Conservation (phyloP, 2,888 invertebrate species). For the Amblyteles armatorius region DNA sequence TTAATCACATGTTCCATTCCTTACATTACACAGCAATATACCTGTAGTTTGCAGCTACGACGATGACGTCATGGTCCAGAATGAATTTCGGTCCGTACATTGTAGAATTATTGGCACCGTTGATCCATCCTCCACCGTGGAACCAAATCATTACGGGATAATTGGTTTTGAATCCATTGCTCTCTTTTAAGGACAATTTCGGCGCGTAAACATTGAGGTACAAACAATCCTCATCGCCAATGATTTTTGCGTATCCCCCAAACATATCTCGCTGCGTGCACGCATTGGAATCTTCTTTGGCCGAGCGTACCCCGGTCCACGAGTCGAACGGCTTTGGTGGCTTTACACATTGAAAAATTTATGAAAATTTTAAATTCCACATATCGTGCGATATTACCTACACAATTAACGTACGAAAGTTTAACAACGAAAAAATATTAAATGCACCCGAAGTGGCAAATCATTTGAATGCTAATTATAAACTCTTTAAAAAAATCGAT, state of each 20-base stretch:
- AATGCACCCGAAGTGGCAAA: neutral
- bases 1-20: neutral
- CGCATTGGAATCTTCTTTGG: slow-evolving; percentile 88
- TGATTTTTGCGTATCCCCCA: slow-evolving; percentile 84
- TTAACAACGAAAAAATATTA: neutral
- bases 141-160: slow-evolving; percentile 91
- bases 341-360: slow-evolving; percentile 82
- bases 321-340: slow-evolving; percentile 87
- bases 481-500: neutral
- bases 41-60: slow-evolving; percentile 90
- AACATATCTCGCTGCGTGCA: slow-evolving; percentile 90
- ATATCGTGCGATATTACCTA: neutral
- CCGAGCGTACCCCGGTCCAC: slow-evolving; percentile 89
- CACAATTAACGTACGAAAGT: neutral
- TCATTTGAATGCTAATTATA: neutral
- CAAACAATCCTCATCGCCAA: slow-evolving; percentile 93
- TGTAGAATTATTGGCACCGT: slow-evolving; percentile 88
- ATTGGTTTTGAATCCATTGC: slow-evolving; percentile 73
- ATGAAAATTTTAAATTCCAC: slow-evolving; percentile 20
- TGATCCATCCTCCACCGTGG: slow-evolving; percentile 91
- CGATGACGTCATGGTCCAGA: slow-evolving; percentile 89
- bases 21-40: slow-evolving; percentile 57
- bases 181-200: slow-evolving; percentile 81
- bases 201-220: slow-evolving; percentile 91
- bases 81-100: slow-evolving; percentile 90